These are phyloP conservation scores for Papilio machaon DNA, from an alignment of 1,140 invertebrate species.

Conservation along the genomic window DNA sequence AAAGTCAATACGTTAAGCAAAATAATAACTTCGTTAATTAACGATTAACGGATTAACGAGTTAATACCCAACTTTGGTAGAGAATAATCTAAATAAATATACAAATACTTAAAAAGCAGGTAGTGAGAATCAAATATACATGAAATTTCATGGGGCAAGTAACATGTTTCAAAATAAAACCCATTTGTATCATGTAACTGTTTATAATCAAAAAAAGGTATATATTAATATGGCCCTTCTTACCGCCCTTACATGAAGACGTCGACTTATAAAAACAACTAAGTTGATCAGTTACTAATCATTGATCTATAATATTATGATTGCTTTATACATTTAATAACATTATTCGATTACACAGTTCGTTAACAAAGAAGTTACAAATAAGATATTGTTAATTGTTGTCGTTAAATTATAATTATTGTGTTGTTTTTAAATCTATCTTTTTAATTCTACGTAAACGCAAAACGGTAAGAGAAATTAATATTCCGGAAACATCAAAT, in stretches of 20 bases:
- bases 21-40: too few relatives aligned
- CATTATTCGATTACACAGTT: background rate
- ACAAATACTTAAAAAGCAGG: background rate
- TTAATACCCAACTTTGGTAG: background rate
- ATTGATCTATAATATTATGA: background rate
- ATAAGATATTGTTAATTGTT: background rate
- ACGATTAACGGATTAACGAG: too few relatives aligned
- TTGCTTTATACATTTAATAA: background rate
- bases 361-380: background rate
- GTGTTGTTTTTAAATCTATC: background rate
- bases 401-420: background rate
- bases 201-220: constrained; percentile 6
- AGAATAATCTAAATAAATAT: background rate
- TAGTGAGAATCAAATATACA: background rate
- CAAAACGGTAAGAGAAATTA: background rate
- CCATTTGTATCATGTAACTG: background rate
- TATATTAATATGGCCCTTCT: background rate
- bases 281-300: background rate
- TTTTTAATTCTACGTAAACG: background rate
- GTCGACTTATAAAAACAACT: background rate
- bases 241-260: background rate
- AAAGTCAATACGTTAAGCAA: too few relatives aligned
- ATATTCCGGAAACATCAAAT: background rate
- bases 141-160: background rate
- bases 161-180: constrained; percentile 6